Conservation (phyloP, 64 coral and sea anemone genomes). For the Montipora capricornis region DNA sequence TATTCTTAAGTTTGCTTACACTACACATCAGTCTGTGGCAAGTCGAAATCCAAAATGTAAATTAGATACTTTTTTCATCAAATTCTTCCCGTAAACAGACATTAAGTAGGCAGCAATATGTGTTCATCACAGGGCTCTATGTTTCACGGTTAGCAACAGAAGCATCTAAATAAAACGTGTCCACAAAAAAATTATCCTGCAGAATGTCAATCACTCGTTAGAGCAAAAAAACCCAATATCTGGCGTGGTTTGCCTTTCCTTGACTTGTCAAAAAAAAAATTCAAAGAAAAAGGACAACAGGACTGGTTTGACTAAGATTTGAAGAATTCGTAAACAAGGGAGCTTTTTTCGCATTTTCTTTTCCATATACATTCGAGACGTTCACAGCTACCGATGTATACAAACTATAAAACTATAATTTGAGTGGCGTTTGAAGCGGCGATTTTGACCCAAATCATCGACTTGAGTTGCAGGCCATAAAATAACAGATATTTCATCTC, state of each 20-base stretch:
- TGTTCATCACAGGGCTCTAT: background rate
- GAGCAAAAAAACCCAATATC: background rate
- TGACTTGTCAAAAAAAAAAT: no score
- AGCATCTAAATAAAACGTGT: background rate
- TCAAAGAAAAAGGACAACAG: background rate
- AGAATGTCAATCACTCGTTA: no score
- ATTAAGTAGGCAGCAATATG: no score
- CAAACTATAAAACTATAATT: no score
- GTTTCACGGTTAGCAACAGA: background rate
- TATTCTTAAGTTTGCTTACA: background rate
- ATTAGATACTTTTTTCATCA: background rate
- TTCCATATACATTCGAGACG: no score
- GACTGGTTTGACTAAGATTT: background rate
- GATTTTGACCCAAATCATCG: no score
- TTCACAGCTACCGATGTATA: no score
- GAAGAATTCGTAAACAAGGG: no score
- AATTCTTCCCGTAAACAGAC: background rate
- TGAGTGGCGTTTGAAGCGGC: no score
- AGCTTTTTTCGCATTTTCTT: no score
- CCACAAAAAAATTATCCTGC: background rate
- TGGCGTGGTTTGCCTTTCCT: no score
- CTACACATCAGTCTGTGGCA: background rate
- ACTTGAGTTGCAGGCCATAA: background rate
- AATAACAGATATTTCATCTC: background rate
- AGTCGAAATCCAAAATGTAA: slow-evolving; percentile 32